Evolutionary conservation across 2,113 vertebrate genomes (phyloP).

Genomic region (Pyrgilauda ruficollis): DNA sequence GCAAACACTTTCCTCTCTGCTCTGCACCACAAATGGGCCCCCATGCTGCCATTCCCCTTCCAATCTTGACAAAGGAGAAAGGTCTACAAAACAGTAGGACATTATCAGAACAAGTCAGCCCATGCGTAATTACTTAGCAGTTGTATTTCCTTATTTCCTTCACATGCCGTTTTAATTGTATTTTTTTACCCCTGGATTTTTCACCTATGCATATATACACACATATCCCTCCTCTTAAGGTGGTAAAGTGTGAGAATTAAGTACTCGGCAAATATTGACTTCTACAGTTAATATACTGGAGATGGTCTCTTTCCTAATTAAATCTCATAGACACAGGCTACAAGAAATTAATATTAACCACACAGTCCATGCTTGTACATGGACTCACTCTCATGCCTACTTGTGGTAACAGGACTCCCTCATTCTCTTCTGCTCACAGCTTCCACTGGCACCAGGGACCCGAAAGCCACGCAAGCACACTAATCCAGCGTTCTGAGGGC

Average conservation of each 20-base stretch:
- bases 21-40: neutral
- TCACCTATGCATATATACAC: neutral
- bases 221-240: neutral
- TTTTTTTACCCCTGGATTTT: neutral
- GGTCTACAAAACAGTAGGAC: neutral
- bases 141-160: neutral
- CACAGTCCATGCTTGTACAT: fast-evolving
- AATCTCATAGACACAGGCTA: neutral
- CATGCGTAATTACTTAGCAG: neutral
- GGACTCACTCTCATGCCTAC: neutral
- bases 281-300: neutral
- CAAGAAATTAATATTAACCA: neutral
- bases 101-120: neutral
- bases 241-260: neutral
- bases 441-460: neutral
- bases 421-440: neutral
- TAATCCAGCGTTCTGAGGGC: neutral
- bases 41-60: neutral
- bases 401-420: neutral
- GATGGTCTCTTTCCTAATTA: neutral
- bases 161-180: neutral
- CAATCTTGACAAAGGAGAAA: neutral
- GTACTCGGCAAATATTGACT: neutral
- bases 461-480: neutral
- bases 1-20: neutral